Conservation (phyloP, 2,113 vertebrate genomes). For the Azemiops feae region DNA sequence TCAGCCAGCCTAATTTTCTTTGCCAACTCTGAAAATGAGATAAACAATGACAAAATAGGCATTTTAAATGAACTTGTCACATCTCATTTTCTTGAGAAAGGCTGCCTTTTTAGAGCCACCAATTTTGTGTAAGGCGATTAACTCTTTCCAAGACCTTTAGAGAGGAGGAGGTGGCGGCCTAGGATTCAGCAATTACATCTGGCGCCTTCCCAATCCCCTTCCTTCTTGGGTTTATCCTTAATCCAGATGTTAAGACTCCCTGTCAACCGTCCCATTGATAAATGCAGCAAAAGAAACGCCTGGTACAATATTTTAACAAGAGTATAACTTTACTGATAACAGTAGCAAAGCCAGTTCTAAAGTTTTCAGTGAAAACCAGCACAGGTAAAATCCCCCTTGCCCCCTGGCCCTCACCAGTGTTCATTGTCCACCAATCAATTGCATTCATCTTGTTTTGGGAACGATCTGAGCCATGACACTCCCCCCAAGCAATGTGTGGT, state of each 20-base stretch:
- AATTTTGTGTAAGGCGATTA: constrained; percentile 62
- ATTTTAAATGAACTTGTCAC: constrained; percentile 90
- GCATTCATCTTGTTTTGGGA: neutral
- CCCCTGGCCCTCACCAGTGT: neutral
- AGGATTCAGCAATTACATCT: no score
- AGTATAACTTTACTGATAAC: neutral
- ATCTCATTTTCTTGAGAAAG: constrained; percentile 78
- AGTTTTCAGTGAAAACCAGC: neutral
- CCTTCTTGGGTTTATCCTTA: neutral
- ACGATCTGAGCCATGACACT: neutral
- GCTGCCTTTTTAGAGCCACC: constrained; percentile 58
- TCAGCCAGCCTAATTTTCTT: constrained; percentile 78
- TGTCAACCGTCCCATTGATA: neutral
- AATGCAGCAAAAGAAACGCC: neutral
- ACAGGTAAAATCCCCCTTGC: neutral
- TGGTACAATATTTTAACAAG: neutral
- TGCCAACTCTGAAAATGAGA: constrained; percentile 84
- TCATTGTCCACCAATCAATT: neutral
- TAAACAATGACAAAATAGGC: constrained; percentile 78
- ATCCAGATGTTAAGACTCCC: neutral
- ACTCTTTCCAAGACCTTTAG: constrained; percentile 59
- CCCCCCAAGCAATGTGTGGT: neutral
- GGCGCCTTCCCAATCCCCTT: no score
- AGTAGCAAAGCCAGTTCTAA: neutral
- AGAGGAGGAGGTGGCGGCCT: neutral